phyloP scores from a whole-genome alignment of 1,140 invertebrate species.

The Teleopsis dalmanni region DNA sequence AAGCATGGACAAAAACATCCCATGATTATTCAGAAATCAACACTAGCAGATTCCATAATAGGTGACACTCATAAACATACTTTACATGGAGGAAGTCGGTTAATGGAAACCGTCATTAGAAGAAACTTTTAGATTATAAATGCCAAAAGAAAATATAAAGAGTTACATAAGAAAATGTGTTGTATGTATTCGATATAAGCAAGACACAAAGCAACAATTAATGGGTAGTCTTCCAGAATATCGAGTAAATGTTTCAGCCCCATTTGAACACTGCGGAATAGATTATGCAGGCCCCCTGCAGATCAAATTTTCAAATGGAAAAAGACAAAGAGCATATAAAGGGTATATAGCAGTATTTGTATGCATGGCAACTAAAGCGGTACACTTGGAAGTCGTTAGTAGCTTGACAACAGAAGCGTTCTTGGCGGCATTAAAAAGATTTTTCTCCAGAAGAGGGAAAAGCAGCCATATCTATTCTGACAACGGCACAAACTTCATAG shows the following conservation, averaged over 20 bases:
- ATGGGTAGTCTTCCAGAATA: constrained; percentile 1
- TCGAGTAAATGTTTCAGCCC: neutral
- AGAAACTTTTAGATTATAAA: neutral
- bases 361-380: constrained; percentile 38
- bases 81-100: constrained; percentile 2
- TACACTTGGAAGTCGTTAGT: constrained; percentile 32
- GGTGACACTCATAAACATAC: no score
- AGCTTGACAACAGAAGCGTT: constrained; percentile 22
- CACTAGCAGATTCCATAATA: no score
- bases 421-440: constrained; percentile 21
- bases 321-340: neutral
- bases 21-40: no score
- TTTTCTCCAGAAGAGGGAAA: constrained; percentile 21
- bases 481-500: constrained; percentile 35
- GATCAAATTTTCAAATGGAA: neutral
- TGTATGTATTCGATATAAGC: neutral
- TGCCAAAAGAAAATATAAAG: neutral
- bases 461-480: constrained; percentile 27
- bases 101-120: neutral
- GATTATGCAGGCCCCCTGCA: constrained; percentile 6
- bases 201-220: neutral
- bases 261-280: neutral
- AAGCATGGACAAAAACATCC: no score
- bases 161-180: neutral
- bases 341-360: constrained; percentile 6